Evolutionary conservation across 2,113 vertebrate genomes (phyloP).

Genomic region (Pituophis catenifer): DNA sequence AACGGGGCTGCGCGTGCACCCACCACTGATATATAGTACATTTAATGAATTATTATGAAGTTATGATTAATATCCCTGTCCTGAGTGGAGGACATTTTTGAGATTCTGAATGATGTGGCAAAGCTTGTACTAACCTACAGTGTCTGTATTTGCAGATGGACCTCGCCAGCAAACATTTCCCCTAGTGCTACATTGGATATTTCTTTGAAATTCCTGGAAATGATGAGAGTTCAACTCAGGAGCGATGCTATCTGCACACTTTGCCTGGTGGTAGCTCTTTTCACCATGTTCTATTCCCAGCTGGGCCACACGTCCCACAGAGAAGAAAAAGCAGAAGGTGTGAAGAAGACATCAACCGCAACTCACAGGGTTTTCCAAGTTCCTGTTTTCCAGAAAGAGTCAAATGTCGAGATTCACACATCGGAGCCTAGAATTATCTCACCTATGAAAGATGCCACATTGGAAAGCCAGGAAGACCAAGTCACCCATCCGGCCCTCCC

Average conservation of each 20-base stretch:
- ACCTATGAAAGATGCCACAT: constrained; percentile 28
- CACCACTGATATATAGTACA: background rate
- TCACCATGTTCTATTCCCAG: constrained; percentile 82
- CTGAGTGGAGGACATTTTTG: background rate
- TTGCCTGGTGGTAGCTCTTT: constrained; percentile 75
- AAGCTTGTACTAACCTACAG: background rate
- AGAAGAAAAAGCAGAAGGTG: constrained; percentile 33
- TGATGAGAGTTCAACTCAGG: constrained; percentile 81
- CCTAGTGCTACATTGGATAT: constrained; percentile 15
- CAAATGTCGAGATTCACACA: background rate
- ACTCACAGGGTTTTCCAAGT: background rate
- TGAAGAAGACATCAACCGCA: constrained; percentile 1
- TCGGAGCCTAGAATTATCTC: constrained; percentile 26
- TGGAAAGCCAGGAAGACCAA: background rate
- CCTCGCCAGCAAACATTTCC: constrained; percentile 7
- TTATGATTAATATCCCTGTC: background rate
- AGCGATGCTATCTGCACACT: constrained; percentile 84
- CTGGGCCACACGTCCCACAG: constrained; percentile 58
- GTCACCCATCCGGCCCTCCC: constrained; percentile 18
- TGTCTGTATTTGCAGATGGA: constrained; percentile 56
- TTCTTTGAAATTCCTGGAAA: constrained; percentile 17
- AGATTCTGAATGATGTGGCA: background rate
- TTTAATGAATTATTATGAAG: background rate
- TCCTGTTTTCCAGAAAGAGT: background rate
- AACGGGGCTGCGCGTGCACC: too few species aligned